Conservation (phyloP, 30 jellyfish, hydroid and myxozoan genomes). For the Turritopsis dohrnii region DNA sequence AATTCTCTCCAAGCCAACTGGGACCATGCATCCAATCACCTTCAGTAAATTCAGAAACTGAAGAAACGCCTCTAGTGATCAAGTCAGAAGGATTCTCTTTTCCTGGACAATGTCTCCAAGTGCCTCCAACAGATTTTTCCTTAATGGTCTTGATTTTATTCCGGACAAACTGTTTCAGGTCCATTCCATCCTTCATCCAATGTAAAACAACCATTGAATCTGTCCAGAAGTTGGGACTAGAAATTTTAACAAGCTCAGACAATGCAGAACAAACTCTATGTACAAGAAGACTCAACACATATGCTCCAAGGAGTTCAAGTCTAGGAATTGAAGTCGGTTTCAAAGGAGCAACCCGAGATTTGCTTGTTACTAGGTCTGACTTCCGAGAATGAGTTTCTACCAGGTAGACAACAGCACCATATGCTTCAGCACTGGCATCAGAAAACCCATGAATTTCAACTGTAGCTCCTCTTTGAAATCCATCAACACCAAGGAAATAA, state of each 20-base stretch:
- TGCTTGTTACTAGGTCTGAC: not conserved
- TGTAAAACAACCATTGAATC: not conserved
- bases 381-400: not conserved
- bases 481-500: not conserved
- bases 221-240: constrained; percentile 1
- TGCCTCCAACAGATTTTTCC: too few relatives aligned
- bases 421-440: not conserved
- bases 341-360: constrained; percentile 10
- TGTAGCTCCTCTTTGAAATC: too few relatives aligned
- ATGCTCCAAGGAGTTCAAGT: not conserved
- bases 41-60: too few relatives aligned
- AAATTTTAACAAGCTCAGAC: not conserved
- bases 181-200: not conserved
- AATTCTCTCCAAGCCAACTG: too few relatives aligned
- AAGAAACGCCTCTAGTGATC: too few relatives aligned
- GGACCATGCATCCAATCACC: too few relatives aligned
- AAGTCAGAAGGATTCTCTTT: too few relatives aligned
- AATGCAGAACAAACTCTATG: not conserved
- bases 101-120: too few relatives aligned
- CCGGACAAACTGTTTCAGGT: not conserved
- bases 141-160: not conserved
- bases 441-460: not conserved
- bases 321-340: not conserved
- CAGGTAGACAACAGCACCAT: not conserved
- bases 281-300: not conserved